Conservation (phyloP, 2,888 invertebrate species). For the Gymnocheta viridis region DNA sequence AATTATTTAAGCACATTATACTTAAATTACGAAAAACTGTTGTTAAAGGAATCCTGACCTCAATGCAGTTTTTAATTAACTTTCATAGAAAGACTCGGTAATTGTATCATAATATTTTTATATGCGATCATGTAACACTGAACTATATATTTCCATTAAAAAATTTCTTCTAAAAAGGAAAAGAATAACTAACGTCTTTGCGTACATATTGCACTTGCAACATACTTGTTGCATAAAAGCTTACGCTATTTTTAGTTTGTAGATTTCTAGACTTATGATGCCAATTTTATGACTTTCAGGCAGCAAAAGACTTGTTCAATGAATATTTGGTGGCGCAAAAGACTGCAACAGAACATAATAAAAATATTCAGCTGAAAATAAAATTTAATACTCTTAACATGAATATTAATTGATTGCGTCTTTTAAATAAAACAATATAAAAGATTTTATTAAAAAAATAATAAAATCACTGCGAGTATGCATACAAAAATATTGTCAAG, state of each 20-base stretch:
- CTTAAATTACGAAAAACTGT: not conserved
- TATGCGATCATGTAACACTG: not conserved
- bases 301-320: not conserved
- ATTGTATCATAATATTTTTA: not conserved
- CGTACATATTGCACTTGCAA: not conserved
- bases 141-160: constrained; percentile 24
- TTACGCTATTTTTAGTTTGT: constrained; percentile 8
- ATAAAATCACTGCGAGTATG: not conserved
- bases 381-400: constrained; percentile 72
- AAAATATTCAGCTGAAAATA: constrained; percentile 74
- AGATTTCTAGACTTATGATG: not conserved
- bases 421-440: constrained; percentile 10
- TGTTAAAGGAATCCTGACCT: not conserved
- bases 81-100: not conserved
- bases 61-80: constrained; percentile 8
- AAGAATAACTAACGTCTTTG: not conserved
- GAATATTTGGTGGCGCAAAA: not conserved
- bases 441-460: not conserved
- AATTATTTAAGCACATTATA: too few relatives aligned
- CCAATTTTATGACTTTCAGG: constrained; percentile 4
- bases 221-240: not conserved
- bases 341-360: constrained; percentile 65
- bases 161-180: not conserved
- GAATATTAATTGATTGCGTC: constrained; percentile 74
- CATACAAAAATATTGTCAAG: not conserved